A percentile compares a stretch with the other conserved stretches of the same genome.
phyloP scores from a whole-genome alignment of 2,888 invertebrate species.

The Prenolepis imparis region DNA sequence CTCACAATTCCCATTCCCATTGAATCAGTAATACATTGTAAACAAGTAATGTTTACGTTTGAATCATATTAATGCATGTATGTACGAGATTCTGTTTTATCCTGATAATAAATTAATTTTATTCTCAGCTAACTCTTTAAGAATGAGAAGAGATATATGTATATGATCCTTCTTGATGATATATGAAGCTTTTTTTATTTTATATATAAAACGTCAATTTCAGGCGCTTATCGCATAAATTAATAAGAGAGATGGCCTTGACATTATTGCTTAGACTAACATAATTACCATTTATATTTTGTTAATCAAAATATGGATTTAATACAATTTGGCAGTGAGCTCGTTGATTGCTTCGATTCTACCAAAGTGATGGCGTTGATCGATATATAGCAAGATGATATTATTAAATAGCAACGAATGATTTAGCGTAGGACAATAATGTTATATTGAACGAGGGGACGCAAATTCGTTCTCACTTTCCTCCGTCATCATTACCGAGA shows the following conservation, averaged over 20 bases:
- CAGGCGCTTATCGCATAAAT: background rate
- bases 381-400: background rate
- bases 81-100: too few species aligned
- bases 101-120: too few species aligned
- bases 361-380: constrained; percentile 2
- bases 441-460: background rate
- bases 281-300: background rate
- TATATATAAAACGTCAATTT: background rate
- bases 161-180: too few species aligned
- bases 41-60: too few species aligned
- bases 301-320: background rate
- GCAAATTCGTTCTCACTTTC: constrained; percentile 45
- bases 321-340: constrained; percentile 8
- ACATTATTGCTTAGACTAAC: background rate
- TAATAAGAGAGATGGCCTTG: background rate
- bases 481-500: constrained; percentile 43
- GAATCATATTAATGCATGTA: too few species aligned
- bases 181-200: background rate
- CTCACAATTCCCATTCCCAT: too few species aligned
- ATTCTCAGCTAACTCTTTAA: too few species aligned
- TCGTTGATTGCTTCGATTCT: background rate
- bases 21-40: too few species aligned
- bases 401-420: background rate
- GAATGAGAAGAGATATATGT: background rate
- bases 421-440: background rate